phyloP scores from a whole-genome alignment of 2,113 vertebrate species.

The Bungarus multicinctus region DNA sequence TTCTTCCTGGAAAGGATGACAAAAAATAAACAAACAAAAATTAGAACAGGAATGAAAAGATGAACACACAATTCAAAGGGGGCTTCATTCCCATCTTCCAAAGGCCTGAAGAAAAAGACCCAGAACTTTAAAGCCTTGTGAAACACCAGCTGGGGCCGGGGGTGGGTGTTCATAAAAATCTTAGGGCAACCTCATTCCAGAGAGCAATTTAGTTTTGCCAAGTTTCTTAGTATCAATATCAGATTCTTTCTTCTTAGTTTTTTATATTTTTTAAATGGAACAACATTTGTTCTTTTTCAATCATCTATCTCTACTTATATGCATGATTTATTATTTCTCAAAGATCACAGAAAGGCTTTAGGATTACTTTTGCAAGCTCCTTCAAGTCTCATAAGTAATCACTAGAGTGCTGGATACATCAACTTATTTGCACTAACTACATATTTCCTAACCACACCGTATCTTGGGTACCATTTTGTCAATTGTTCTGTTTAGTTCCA shows the following conservation, averaged over 20 bases:
- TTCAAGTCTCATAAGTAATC: background rate
- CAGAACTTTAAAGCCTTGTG: background rate
- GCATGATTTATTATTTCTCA: background rate
- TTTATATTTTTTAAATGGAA: background rate
- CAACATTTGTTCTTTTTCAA: background rate
- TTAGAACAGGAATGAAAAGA: background rate
- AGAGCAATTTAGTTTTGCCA: background rate
- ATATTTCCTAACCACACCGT: background rate
- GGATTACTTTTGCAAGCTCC: background rate
- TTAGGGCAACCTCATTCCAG: background rate
- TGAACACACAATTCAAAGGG: background rate
- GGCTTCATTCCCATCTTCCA: background rate
- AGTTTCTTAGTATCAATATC: background rate
- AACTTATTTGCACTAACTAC: background rate
- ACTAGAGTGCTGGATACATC: background rate
- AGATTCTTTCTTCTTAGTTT: background rate
- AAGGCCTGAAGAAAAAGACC: background rate
- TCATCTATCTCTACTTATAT: background rate
- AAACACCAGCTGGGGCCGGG: background rate
- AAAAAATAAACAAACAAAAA: background rate
- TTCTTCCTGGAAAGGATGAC: background rate
- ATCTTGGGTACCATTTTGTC: background rate
- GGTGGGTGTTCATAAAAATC: background rate
- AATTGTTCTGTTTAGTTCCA: background rate
- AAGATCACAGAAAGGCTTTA: background rate